Percentiles rank a stretch among this genome's conserved stretches.
Evolutionary conservation across 2,888 invertebrate species (phyloP).

Genomic region (Drosophila bunnanda): DNA sequence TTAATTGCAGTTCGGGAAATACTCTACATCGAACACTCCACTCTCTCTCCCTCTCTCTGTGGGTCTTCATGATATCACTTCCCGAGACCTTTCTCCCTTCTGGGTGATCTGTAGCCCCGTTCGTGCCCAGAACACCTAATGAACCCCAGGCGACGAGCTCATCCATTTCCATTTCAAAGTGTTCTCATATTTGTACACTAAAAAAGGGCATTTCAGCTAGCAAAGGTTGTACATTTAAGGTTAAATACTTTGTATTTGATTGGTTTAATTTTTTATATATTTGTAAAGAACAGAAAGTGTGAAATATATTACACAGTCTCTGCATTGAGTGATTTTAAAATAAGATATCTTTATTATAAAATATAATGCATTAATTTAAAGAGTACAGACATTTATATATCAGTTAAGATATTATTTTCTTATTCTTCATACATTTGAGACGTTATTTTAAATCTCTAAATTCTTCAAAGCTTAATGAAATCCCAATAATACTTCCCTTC

Average conservation of each 20-base stretch:
- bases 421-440: too few species aligned
- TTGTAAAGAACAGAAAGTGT: neutral
- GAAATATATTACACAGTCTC: neutral
- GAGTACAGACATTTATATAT: neutral
- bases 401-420: neutral
- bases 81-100: conserved; percentile 41
- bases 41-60: conserved; percentile 2
- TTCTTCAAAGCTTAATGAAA: neutral
- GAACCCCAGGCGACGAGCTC: conserved; percentile 25
- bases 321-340: neutral
- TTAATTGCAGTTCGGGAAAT: conserved; percentile 33
- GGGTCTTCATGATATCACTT: conserved; percentile 16
- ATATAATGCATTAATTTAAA: too few species aligned
- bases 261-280: neutral
- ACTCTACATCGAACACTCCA: conserved; percentile 17
- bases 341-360: too few species aligned
- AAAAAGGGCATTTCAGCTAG: neutral
- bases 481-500: neutral
- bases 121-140: conserved; percentile 42
- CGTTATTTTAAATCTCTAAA: neutral
- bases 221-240: neutral
- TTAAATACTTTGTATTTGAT: too few species aligned
- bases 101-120: conserved; percentile 43
- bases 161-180: conserved; percentile 37
- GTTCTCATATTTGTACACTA: conserved; percentile 29